Percentiles rank a stretch among this genome's conserved stretches.
Conservation (phyloP, 2,797 vertebrate species). For the Anguilla pacifica region DNA sequence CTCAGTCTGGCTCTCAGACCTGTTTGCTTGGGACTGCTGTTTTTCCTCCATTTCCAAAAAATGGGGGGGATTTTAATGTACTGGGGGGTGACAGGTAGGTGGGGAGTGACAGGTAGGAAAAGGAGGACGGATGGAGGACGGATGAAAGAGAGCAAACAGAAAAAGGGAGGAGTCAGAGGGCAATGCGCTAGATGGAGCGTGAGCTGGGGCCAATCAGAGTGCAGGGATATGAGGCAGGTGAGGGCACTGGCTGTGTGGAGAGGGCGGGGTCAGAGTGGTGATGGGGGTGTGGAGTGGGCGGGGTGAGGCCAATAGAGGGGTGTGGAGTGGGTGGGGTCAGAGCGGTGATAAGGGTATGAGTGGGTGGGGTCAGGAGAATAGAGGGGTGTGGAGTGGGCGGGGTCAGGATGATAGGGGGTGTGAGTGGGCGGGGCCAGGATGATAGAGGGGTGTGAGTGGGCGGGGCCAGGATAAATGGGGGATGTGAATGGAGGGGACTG, state of each 20-base stretch:
- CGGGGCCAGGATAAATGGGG: not conserved
- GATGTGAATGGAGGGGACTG: not conserved
- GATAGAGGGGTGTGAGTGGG: not conserved
- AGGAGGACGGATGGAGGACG: slow-evolving; percentile 24
- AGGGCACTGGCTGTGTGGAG: not conserved
- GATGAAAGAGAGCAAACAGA: slow-evolving; percentile 36
- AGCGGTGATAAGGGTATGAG: not conserved
- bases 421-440: not conserved
- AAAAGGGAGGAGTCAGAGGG: slow-evolving; percentile 2
- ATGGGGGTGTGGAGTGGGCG: not conserved
- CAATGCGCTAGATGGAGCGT: not conserved
- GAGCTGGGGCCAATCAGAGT: not conserved
- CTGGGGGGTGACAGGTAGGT: too few species aligned
- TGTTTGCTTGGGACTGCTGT: not conserved
- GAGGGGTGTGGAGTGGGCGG: not conserved
- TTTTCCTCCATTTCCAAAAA: slow-evolving; percentile 40
- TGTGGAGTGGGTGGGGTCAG: not conserved
- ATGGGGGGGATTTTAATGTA: not conserved
- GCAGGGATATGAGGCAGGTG: not conserved
- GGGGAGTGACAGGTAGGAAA: slow-evolving; percentile 25
- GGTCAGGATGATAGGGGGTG: not conserved
- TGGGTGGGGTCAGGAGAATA: not conserved
- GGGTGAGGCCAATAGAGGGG: not conserved
- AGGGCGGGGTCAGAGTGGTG: not conserved
- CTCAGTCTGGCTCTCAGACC: slow-evolving; percentile 42